These are phyloP conservation scores for Planococcus citri DNA, from an alignment of 1,140 invertebrate species.

Conservation along the genomic window DNA sequence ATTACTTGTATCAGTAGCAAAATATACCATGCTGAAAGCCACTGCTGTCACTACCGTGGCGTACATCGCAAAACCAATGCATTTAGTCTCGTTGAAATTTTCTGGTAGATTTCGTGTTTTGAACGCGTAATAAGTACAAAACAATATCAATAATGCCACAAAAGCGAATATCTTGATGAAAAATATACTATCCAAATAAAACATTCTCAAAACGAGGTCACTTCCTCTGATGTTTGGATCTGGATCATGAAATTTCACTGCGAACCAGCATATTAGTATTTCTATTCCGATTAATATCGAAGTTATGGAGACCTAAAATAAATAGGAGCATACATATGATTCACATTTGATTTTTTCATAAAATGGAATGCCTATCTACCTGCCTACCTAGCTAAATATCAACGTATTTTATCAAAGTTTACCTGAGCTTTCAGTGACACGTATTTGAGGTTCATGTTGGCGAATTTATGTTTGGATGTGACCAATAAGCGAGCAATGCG, in stretches of 20 bases:
- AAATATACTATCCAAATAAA: not conserved
- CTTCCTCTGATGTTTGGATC: not conserved
- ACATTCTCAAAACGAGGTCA: not conserved
- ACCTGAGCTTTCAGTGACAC: constrained; percentile 49
- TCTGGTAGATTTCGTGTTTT: constrained; percentile 61
- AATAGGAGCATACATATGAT: no score
- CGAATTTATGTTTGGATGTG: no score
- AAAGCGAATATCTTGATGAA: constrained; percentile 33
- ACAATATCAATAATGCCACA: constrained; percentile 57
- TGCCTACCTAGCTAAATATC: no score
- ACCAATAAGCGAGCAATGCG: constrained; percentile 77
- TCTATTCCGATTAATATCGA: not conserved
- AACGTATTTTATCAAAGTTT: no score
- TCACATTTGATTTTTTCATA: no score
- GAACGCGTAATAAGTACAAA: constrained; percentile 61
- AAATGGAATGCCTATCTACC: no score
- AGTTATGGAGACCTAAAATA: not conserved
- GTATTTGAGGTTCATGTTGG: constrained; percentile 28
- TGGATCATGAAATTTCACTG: not conserved
- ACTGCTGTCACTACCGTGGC: not conserved
- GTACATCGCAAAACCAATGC: constrained; percentile 35
- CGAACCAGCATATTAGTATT: not conserved
- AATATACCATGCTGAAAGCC: not conserved
- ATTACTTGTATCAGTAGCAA: no score
- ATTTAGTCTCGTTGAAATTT: constrained; percentile 59